Evolutionary conservation across 2,113 vertebrate genomes (phyloP).

Genomic region (Lutjanus erythropterus): DNA sequence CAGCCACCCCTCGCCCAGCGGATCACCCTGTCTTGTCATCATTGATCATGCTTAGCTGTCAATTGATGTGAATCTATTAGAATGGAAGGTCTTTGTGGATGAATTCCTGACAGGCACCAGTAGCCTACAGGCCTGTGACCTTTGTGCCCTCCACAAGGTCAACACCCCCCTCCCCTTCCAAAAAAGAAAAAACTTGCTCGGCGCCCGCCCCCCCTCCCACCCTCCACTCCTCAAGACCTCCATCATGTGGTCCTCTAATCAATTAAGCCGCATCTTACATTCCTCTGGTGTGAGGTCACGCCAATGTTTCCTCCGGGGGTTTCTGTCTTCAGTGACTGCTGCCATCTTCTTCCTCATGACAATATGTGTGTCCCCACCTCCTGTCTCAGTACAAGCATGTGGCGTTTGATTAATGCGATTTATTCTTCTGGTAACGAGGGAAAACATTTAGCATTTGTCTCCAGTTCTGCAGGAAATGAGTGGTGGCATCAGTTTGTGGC

Average conservation of each 20-base stretch:
- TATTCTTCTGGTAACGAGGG: constrained; percentile 19
- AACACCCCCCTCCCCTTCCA: constrained; percentile 28
- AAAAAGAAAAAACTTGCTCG: constrained; percentile 28
- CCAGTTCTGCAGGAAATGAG: not conserved
- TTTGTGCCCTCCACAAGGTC: constrained; percentile 81
- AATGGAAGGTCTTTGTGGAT: constrained; percentile 71
- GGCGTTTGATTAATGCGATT: constrained; percentile 58
- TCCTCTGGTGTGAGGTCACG: constrained; percentile 89
- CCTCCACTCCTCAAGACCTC: constrained; percentile 67
- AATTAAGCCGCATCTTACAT: constrained; percentile 88
- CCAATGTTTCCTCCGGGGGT: constrained; percentile 72
- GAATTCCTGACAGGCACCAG: constrained; percentile 69
- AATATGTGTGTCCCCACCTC: constrained; percentile 8
- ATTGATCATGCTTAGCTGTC: constrained; percentile 76
- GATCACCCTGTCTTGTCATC: constrained; percentile 58
- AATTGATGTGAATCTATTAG: constrained; percentile 69
- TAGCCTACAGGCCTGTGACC: constrained; percentile 77
- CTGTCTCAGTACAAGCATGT: constrained; percentile 6
- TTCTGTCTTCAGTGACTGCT: constrained; percentile 47
- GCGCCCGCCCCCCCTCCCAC: not conserved
- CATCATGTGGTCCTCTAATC: constrained; percentile 86
- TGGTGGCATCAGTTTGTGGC: not conserved
- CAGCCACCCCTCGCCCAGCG: constrained; percentile 38
- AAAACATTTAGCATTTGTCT: constrained; percentile 8
- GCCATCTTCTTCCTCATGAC: constrained; percentile 22